Evolutionary conservation across 2,888 invertebrate species (phyloP), one percentile per base, ranked within the genome.

Genomic region (Anodontia alba): DNA sequence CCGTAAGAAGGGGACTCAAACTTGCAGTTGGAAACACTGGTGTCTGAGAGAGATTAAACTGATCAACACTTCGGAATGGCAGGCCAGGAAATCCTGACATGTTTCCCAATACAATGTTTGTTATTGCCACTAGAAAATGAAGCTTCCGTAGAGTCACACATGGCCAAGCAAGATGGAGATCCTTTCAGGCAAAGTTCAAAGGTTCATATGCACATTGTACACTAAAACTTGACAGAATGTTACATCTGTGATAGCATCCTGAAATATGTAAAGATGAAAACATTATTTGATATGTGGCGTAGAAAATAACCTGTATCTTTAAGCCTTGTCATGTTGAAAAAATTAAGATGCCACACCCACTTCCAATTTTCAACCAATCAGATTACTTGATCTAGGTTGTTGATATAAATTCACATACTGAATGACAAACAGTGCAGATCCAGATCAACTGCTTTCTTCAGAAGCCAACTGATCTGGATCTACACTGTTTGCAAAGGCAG

Each of bases 11-110:
- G 26, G 80, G 46, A 68, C 70, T 71, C n/a, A 73, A 68, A 31
- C 68, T 81, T 67, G 81, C 80, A 42, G 69, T 43, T 29, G 85
- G 85, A 80, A 83, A 81, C 36, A 78, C 43, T 46, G 76, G 51
- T 80, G 80, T 78, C 69, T 73, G 73, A 76, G 85, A 68, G 20
- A 33, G 33, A 51, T 73, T 76, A 51, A 78, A 71, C 69, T 78
- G 77, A 73, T 83, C 78, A 80, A 80, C 80, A 80, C 82, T 67
- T 76, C 76, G 82, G 82, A 81, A 85, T 78, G 85, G 80, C 78
- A 78, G 78, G 76, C 85, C 85, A 82, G 85, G 85, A 71, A 66
- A 85, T 80, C 82, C 78, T 81, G 85, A 85, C 85, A 85, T 85
- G 80, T 80, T 82, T 85, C 72, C 80, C 72, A 73, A 80, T 75